Percentiles rank a stretch among this genome's conserved stretches.
Conservation (phyloP, 1,140 invertebrate genomes). For the Mylabris phalerata region DNA sequence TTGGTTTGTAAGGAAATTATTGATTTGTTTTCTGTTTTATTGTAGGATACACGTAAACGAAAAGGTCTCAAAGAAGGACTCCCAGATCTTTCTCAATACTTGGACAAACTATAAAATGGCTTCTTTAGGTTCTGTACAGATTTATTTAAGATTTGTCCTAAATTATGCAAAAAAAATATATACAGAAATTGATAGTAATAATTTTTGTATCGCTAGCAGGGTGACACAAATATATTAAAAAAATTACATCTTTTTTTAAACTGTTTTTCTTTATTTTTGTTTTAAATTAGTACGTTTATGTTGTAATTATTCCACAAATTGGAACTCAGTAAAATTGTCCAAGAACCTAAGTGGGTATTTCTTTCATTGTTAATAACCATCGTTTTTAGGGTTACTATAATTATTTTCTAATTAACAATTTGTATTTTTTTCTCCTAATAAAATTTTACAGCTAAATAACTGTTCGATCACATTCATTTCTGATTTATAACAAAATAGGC, state of each 20-base stretch:
- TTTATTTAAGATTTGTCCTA: slow-evolving; percentile 25
- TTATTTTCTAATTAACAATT: too few relatives aligned
- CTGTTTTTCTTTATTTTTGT: too few relatives aligned
- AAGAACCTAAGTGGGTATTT: slow-evolving; percentile 6
- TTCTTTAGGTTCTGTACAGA: slow-evolving; percentile 34
- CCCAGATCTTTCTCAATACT: slow-evolving; percentile 84
- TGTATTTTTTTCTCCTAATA: too few relatives aligned
- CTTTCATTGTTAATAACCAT: neutral
- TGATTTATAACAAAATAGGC: too few relatives aligned
- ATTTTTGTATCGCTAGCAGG: slow-evolving; percentile 10
- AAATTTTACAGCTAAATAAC: too few relatives aligned
- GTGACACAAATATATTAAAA: neutral
- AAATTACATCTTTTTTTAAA: neutral
- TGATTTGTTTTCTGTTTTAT: slow-evolving; percentile 40
- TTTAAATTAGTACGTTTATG: neutral
- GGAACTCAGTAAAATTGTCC: slow-evolving; percentile 8
- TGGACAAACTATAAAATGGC: slow-evolving; percentile 85
- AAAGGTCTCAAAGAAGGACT: slow-evolving; percentile 98
- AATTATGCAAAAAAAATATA: slow-evolving; percentile 4
- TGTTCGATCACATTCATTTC: too few relatives aligned
- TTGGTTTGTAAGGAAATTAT: slow-evolving; percentile 20
- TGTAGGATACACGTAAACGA: slow-evolving; percentile 91
- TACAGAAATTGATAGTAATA: slow-evolving; percentile 5
- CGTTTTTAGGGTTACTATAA: too few relatives aligned
- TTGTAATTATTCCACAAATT: slow-evolving; percentile 6